Percentiles rank a stretch among this genome's conserved stretches.
Conservation (phyloP, 2,113 vertebrate genomes). For the Syngnathus scovelli region DNA sequence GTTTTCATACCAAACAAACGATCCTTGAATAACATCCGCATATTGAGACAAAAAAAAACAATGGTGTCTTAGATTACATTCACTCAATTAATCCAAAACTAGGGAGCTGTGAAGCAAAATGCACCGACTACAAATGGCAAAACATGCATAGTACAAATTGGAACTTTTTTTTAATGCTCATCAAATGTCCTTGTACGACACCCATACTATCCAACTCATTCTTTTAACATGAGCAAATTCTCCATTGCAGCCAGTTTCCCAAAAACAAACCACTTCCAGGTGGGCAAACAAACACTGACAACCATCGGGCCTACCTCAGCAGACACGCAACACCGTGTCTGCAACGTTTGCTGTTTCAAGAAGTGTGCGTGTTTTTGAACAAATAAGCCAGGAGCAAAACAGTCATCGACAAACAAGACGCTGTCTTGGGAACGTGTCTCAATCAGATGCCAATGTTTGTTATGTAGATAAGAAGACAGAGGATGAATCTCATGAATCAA, state of each 20-base stretch:
- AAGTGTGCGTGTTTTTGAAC: slow-evolving; percentile 31
- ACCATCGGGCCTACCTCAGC: slow-evolving; percentile 6
- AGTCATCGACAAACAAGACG: slow-evolving; percentile 41
- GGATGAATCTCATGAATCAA: slow-evolving; percentile 5
- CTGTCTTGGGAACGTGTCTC: slow-evolving; percentile 23
- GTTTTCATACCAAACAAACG: slow-evolving; percentile 10
- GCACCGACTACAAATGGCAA: not conserved
- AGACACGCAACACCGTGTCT: slow-evolving; percentile 1
- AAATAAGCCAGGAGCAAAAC: slow-evolving; percentile 48
- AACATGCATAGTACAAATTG: too few relatives aligned
- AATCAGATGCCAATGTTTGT: too few relatives aligned
- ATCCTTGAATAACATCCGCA: not conserved
- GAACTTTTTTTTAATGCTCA: not conserved
- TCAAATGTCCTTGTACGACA: slow-evolving; percentile 5
- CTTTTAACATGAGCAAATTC: slow-evolving; percentile 19
- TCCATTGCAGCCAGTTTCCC: slow-evolving; percentile 34
- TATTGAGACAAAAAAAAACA: not conserved
- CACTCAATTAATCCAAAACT: not conserved
- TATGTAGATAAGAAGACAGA: too few relatives aligned
- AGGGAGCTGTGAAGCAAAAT: not conserved
- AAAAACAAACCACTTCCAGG: slow-evolving; percentile 64
- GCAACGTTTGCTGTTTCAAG: slow-evolving; percentile 29
- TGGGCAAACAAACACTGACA: slow-evolving; percentile 66
- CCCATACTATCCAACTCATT: slow-evolving; percentile 4
- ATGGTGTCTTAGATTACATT: not conserved